Base-by-base conservation (phyloP, 2,888 invertebrate genomes). In the Myathropa florea region DNA sequence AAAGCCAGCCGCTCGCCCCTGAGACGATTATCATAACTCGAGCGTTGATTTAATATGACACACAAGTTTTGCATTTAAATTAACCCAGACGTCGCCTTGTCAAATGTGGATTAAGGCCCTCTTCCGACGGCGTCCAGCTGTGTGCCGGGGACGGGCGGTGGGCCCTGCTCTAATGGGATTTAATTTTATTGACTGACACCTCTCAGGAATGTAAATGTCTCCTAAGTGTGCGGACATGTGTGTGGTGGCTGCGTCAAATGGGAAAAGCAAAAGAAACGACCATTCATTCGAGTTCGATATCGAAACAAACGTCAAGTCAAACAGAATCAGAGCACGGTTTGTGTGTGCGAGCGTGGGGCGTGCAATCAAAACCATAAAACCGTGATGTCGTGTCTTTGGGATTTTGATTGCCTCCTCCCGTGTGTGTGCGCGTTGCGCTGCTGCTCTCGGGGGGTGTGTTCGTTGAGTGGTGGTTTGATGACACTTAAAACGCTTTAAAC, bases 11-110 rank as follows among this genome's bases (percentile, higher is more conserved):
- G 46, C 18, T 46, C 46, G 2, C 46, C 46, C 46, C 18, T 46
- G 18, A 4, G 18, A 18, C 7, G 46, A 46, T 46, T 46, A 46
- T 18, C 46, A 46, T 46, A 46, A 46, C 46, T 46, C 46, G 46
- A 46, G 46, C 46, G 18, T 46, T 46, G 46, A 46, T 46, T 46
- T 46, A 46, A 18, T 18, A 46, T 46, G 46, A 30, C 30, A 64
- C 64, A 75, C 64, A 59, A 57, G 75, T 57, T 65, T 75, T 57
- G 75, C 64, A 75, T 75, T 65, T 65, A 65, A 75, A 75, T 73
- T 23, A 18, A 46, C 46, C 53, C 30, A 26, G 21, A 55, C 53
- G 33, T 30, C 30, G 23, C 57, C 57, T 21, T 33, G 36, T 68
- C 59, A 36, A 33, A 70, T 57, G 57, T 59, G 70, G 36, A 33